A percentile compares a stretch with the other conserved stretches of the same genome.
Conservation (phyloP, 1,140 invertebrate species). For the Diachasma alloeum region DNA sequence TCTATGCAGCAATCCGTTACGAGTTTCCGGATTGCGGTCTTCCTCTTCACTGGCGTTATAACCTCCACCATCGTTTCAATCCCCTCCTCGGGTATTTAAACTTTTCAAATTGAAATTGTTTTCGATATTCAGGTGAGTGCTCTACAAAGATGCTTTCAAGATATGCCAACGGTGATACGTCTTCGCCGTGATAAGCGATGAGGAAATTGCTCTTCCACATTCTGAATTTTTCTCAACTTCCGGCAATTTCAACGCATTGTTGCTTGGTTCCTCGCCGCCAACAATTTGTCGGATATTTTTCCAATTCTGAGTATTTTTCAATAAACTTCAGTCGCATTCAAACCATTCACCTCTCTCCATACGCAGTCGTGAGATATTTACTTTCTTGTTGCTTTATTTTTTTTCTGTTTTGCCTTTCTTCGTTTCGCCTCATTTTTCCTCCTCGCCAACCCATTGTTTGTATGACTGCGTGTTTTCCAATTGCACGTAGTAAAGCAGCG, state of each 20-base stretch:
- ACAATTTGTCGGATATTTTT: not conserved
- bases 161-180: conserved; percentile 9
- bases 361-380: not conserved
- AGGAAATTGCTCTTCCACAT: not conserved
- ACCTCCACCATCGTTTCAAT: not conserved
- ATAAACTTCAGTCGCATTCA: conserved; percentile 27
- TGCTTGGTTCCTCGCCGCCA: not conserved
- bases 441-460: conserved; percentile 33
- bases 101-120: conserved; percentile 61
- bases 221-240: not conserved
- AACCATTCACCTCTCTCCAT: not conserved
- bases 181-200: not conserved
- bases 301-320: not conserved
- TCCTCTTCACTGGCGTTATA: conserved; percentile 26
- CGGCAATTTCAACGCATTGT: not conserved
- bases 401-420: not conserved
- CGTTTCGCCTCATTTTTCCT: conserved; percentile 2
- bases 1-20: conserved; percentile 13
- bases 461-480: conserved; percentile 47
- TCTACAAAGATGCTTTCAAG: conserved; percentile 34
- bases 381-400: not conserved
- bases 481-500: conserved; percentile 42
- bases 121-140: conserved; percentile 51
- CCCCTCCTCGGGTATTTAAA: conserved; percentile 44
- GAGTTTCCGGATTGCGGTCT: conserved; percentile 28